Percentiles rank a stretch among this genome's conserved stretches.
Evolutionary conservation across 2,797 vertebrate species (phyloP).

Genomic region (Spheniscus humboldti): DNA sequence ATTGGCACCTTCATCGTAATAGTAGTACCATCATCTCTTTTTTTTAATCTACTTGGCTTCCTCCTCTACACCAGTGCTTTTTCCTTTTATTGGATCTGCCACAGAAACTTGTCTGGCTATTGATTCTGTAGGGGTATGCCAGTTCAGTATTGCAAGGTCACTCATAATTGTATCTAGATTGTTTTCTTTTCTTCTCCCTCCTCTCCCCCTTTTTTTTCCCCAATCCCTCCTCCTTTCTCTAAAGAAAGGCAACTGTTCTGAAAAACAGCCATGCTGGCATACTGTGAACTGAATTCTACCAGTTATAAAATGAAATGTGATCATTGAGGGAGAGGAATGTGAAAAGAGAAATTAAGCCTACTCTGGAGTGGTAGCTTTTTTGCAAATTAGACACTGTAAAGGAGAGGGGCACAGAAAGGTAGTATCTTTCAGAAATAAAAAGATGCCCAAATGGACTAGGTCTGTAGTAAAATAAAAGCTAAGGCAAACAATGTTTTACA

Average conservation of each 20-base stretch:
- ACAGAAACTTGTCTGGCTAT: conserved; percentile 36
- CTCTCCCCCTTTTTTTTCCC: neutral
- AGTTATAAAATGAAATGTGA: neutral
- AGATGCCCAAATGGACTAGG: neutral
- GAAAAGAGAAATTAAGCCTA: neutral
- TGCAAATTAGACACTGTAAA: neutral
- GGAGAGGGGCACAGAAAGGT: neutral
- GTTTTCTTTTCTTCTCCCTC: neutral
- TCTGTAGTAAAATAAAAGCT: neutral
- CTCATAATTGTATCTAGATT: conserved; percentile 46
- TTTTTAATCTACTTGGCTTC: conserved; percentile 6
- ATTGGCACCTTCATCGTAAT: neutral
- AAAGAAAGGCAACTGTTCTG: neutral
- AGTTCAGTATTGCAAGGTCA: conserved; percentile 48
- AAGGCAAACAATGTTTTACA: neutral
- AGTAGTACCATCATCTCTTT: neutral
- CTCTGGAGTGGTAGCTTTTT: neutral
- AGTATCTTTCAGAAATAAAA: neutral
- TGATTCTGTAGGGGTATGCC: conserved; percentile 44
- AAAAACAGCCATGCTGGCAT: neutral
- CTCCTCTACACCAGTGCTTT: neutral
- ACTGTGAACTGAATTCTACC: conserved; percentile 9
- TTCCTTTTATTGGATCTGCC: conserved; percentile 32
- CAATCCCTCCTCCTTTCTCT: neutral
- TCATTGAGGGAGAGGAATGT: neutral